Conservation (phyloP, 2,888 invertebrate genomes). For the Gandaritis pyraliata region DNA sequence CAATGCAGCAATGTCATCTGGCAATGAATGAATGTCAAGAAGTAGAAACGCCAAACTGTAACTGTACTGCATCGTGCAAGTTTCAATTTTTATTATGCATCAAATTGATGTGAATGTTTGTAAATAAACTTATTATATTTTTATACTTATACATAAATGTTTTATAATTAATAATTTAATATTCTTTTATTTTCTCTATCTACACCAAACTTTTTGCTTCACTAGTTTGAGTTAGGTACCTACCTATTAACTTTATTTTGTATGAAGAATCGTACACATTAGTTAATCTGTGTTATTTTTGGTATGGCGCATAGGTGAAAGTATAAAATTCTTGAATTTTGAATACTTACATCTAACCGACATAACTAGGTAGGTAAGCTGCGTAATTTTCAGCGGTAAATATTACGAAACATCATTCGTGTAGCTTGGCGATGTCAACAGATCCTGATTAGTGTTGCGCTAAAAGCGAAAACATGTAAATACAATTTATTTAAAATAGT, state of each 20-base stretch:
- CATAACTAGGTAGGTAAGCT: too few relatives aligned
- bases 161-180: conserved; percentile 54
- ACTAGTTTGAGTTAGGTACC: not conserved
- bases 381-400: conserved; percentile 25
- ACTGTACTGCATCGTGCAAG: conserved; percentile 55
- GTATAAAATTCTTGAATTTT: too few relatives aligned
- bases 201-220: too few relatives aligned
- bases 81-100: conserved; percentile 66
- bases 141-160: conserved; percentile 68
- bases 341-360: too few relatives aligned
- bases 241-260: too few relatives aligned
- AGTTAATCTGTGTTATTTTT: too few relatives aligned
- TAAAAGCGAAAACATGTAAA: conserved; percentile 81
- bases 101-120: conserved; percentile 82
- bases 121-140: conserved; percentile 79
- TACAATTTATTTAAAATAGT: conserved; percentile 44
- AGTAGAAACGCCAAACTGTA: conserved; percentile 54
- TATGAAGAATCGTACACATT: too few relatives aligned
- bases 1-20: conserved; percentile 37
- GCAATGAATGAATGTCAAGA: conserved; percentile 42
- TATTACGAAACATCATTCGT: conserved; percentile 58
- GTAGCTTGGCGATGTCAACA: conserved; percentile 54
- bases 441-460: conserved; percentile 67
- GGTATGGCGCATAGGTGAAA: too few relatives aligned
- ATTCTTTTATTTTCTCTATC: conserved; percentile 28